These are phyloP conservation scores for Propsilocerus akamusi DNA, from an alignment of 1,140 invertebrate species.

Conservation along the genomic window DNA sequence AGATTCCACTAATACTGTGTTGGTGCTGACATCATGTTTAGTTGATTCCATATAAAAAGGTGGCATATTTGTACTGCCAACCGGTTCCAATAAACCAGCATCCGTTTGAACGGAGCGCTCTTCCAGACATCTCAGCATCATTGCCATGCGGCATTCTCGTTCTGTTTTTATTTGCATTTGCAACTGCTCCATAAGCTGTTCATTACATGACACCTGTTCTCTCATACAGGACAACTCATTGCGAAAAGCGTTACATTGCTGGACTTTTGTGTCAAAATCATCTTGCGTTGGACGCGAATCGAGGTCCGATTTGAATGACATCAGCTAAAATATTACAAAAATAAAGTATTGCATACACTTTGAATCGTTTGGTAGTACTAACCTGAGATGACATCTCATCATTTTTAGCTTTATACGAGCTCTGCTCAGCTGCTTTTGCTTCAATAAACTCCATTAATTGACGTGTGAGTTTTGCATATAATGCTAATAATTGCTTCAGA, in stretches of 20 bases:
- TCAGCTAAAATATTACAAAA: background rate
- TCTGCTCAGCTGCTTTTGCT: background rate
- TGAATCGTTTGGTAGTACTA: background rate
- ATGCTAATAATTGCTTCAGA: background rate
- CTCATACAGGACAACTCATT: background rate
- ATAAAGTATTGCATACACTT: background rate
- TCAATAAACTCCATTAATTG: background rate
- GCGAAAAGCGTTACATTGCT: background rate
- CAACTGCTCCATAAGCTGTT: background rate
- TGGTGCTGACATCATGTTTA: no score
- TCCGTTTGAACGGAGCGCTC: conserved; percentile 2
- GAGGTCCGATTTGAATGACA: background rate
- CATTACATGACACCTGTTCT: background rate
- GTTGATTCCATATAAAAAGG: no score
- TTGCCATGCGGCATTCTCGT: background rate
- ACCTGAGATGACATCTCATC: conserved; percentile 2
- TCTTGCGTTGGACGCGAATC: background rate
- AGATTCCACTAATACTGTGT: no score
- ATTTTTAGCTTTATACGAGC: background rate
- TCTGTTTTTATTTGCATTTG: background rate
- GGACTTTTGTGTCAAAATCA: background rate
- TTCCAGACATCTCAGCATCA: background rate
- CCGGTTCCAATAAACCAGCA: no score
- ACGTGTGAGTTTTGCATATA: background rate
- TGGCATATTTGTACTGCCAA: background rate